A percentile compares a stretch with the other conserved stretches of the same genome.
phyloP scores from a whole-genome alignment of 2,888 invertebrate species.

The Polyploca ridens region DNA sequence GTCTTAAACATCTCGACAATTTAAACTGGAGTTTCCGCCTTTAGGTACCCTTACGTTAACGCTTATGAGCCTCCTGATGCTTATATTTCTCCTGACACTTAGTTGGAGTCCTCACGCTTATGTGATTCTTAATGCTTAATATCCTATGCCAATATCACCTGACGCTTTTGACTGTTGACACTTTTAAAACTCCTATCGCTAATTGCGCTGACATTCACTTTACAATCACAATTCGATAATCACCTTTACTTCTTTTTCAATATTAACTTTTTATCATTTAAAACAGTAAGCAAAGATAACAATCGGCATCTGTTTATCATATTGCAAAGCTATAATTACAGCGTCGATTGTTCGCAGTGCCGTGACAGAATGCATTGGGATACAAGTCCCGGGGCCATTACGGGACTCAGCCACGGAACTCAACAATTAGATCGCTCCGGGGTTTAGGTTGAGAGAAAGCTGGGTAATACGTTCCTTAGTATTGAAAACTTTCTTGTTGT shows the following conservation, averaged over 20 bases:
- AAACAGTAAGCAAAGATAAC: neutral
- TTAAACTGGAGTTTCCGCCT: too few species aligned
- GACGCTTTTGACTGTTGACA: too few species aligned
- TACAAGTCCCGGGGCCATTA: conserved; percentile 4
- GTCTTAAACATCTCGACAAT: too few species aligned
- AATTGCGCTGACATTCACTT: too few species aligned
- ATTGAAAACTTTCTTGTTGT: neutral
- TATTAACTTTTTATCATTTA: neutral
- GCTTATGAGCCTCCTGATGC: too few species aligned
- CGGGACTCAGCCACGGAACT: neutral
- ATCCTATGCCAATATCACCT: too few species aligned
- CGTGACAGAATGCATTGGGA: neutral
- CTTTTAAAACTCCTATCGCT: too few species aligned
- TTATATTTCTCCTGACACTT: too few species aligned
- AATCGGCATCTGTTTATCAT: conserved; percentile 3
- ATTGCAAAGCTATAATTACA: conserved; percentile 1
- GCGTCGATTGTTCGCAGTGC: conserved; percentile 10
- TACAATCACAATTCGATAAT: too few species aligned
- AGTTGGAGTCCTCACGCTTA: too few species aligned
- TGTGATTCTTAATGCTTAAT: too few species aligned
- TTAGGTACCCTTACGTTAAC: too few species aligned
- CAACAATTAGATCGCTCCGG: conserved; percentile 17
- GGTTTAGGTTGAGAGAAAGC: conserved; percentile 34
- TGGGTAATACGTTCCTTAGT: neutral
- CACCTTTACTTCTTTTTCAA: neutral